Conservation (phyloP, 2,113 vertebrate genomes). For the Melanocharis versteri region DNA sequence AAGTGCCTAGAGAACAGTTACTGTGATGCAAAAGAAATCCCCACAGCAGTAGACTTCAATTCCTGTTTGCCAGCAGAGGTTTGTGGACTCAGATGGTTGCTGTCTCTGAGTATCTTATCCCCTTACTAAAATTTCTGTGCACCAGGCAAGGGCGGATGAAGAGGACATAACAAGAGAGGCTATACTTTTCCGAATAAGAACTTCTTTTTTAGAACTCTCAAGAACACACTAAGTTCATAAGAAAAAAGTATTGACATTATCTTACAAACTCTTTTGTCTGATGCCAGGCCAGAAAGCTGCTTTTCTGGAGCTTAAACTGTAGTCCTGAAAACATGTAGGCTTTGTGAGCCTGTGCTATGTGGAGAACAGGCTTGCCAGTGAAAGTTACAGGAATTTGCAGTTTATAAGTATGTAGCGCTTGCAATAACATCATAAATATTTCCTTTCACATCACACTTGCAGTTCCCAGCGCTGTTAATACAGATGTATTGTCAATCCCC, state of each 20-base stretch:
- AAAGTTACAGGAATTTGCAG: slow-evolving; percentile 28
- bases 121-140: background rate
- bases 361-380: slow-evolving; percentile 14
- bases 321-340: background rate
- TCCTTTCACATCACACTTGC: slow-evolving; percentile 45
- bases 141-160: background rate
- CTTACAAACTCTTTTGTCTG: background rate
- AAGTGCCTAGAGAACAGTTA: background rate
- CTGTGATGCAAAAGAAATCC: background rate
- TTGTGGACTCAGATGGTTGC: background rate
- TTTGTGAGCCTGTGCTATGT: background rate
- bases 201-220: background rate
- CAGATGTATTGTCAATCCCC: slow-evolving; percentile 40
- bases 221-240: background rate
- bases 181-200: background rate
- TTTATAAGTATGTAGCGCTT: slow-evolving; percentile 14
- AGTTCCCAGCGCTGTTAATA: slow-evolving; percentile 32
- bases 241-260: background rate
- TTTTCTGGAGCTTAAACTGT: background rate
- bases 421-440: slow-evolving; percentile 65
- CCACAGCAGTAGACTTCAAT: background rate
- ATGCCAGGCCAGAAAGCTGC: background rate
- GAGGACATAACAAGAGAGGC: background rate
- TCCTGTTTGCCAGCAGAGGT: background rate
- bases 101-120: background rate